These are phyloP conservation scores for Nematopogon swammerdamellus DNA, from an alignment of 2,888 invertebrate species.

Conservation along the genomic window DNA sequence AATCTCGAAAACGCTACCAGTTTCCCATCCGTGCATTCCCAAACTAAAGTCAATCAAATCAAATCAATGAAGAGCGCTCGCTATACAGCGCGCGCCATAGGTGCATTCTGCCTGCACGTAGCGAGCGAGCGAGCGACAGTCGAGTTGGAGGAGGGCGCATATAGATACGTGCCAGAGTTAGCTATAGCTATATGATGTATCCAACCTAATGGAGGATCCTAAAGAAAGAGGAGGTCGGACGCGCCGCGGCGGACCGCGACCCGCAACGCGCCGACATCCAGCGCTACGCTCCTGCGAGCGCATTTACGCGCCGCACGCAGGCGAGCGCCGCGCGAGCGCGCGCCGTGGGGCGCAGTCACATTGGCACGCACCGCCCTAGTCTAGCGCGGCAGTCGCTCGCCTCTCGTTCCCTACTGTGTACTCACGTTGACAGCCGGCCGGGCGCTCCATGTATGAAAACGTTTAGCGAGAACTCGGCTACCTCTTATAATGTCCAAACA, in stretches of 20 bases:
- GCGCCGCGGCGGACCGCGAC: background rate
- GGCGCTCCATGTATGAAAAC: background rate
- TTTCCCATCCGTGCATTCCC: too few relatives aligned
- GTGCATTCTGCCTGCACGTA: background rate
- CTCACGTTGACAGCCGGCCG: background rate
- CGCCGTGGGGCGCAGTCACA: too few relatives aligned
- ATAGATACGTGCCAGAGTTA: background rate
- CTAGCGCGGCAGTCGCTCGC: background rate
- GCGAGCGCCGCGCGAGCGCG: too few relatives aligned
- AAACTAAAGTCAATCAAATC: too few relatives aligned
- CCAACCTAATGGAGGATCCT: background rate
- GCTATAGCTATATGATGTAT: background rate
- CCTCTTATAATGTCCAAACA: background rate
- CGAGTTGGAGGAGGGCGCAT: background rate
- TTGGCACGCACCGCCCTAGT: background rate
- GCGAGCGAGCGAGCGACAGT: too few relatives aligned
- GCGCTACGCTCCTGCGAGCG: too few relatives aligned
- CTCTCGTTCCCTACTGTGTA: background rate
- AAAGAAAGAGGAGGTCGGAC: background rate
- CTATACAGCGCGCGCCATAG: background rate
- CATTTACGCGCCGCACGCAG: too few relatives aligned
- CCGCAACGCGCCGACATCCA: too few relatives aligned
- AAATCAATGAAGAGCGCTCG: too few relatives aligned
- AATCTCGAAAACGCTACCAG: too few relatives aligned
- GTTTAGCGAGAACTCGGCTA: background rate